A percentile compares a stretch with the other conserved stretches of the same genome.
Conservation (phyloP, 2,797 vertebrate genomes). For the Mus spretus region DNA sequence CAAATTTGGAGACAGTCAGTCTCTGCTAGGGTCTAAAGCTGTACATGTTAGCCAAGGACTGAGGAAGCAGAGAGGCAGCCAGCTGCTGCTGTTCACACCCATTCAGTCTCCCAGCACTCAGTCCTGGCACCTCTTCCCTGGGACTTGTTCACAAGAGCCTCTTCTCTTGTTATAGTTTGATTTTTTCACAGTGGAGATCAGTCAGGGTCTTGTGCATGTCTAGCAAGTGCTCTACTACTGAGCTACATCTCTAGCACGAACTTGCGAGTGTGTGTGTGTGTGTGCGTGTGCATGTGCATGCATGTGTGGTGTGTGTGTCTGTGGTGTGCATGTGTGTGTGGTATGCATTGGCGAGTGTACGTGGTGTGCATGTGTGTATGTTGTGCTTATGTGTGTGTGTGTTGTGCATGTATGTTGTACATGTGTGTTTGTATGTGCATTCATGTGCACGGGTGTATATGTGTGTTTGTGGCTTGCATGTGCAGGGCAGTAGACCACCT, state of each 20-base stretch:
- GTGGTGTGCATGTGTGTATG: not conserved
- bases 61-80: too few species aligned
- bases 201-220: not conserved
- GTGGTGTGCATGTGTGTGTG: too few species aligned
- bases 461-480: not conserved
- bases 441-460: not conserved
- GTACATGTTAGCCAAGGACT: not conserved
- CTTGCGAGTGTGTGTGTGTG: too few species aligned
- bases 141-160: not conserved
- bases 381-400: not conserved
- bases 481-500: not conserved
- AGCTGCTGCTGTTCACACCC: too few species aligned
- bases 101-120: too few species aligned
- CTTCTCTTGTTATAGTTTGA: not conserved
- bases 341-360: too few species aligned
- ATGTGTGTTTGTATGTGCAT: not conserved
- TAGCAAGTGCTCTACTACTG: not conserved
- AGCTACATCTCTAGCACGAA: not conserved
- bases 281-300: not conserved
- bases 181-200: not conserved
- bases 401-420: not conserved
- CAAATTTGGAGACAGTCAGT: not conserved
- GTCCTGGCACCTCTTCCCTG: not conserved
- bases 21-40: not conserved
- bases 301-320: not conserved